Base-by-base conservation (phyloP, 2,113 vertebrate genomes). In the Nyctibius bracteatus region DNA sequence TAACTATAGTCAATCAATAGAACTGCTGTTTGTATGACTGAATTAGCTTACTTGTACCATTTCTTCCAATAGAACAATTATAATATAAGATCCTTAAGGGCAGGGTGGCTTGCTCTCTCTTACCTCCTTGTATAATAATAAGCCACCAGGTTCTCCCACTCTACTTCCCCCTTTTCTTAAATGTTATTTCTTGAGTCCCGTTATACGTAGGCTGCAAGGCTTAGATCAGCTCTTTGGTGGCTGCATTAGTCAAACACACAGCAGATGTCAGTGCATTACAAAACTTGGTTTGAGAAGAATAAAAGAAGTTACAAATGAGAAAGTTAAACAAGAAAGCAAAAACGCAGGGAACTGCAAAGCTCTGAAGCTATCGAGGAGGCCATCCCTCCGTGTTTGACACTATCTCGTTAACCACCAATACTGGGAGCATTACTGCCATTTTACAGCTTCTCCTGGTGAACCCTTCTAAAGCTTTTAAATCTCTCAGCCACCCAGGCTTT, bases 211-310 rank as follows among this genome's bases (percentile, higher is more conserved):
- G 71, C 80, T 90, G 61, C 62, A 44, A 35, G 58, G 55, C 49
- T 81, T 5, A 2, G n/a, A n/a, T 62, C 37, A 23, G 70, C 8
- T 49, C 82, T 66, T 65, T 5, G 54, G 55, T 3, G 72, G 46
- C 68, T 96, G 78, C 33, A 22, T 91, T 83, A 81, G 96, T 80
- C 79, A 85, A 97, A 93, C 94, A 94, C 96, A 97, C 97, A 97
- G 97, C 96, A 97, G 97, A 97, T 97, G 95, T 97, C 97, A 97
- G 96, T 96, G 92, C 97, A 2, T 96, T 96, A 95, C 96, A 95
- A 88, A 96, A 90, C 81, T 95, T 97, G 86, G 47, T 65, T 77
- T 77, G 92, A 71, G 51, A 54, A 66, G 20, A 41, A 52, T 58
- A 72, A 74, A 70, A 88, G 21, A 90, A 71, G 55, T 87, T 66